Evolutionary conservation across 1,140 invertebrate genomes (phyloP), one percentile per base, ranked within the genome.

Genomic region (Zaprionus ornatus): DNA sequence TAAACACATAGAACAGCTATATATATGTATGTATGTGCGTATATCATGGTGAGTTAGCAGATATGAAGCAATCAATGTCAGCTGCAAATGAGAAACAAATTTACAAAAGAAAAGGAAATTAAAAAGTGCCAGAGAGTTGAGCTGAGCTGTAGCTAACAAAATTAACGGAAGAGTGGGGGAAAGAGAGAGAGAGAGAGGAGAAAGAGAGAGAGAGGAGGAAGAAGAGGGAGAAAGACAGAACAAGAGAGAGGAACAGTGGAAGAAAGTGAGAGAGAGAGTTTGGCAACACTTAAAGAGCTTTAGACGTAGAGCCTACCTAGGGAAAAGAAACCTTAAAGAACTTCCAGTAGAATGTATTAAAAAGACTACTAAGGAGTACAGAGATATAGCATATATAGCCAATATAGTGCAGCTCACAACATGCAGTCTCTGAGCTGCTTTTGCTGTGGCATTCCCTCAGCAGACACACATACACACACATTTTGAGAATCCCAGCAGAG

Each of bases 51-150:
- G 17, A 55, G 35, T 40, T 52, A 45, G 29, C 17, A 17, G 27
- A 37, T 42, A 65, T 27, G 37, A n/a, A 32, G 50, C 15, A 27
- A 55, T 65, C 45, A 50, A 23, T 50, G 45, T 50, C 45, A 50
- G 45, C 45, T 21, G 45, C 45, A 50, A 50, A 50, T 50, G 45
- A 13, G 45, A 21, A 50, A 23, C 45, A 21, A 50, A 50, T 50
- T 23, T 50, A 23, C 45, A 9, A 23, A 23, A 12, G 45, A 12
- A 13, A 50, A 23, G 45, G 45, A 50, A 50, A 50, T 50, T 50
- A 23, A 23, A 48, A 50, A 9, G 29, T 10, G 29, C 9, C 9
- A 32, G 29, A 10, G 29, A 10, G 29, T 32, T 32, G 29, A 32
- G 29, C 10, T 32, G 29, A 32, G 9, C 29, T 32, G 29, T 9